Evolutionary conservation across 2,797 vertebrate genomes (phyloP), one percentile per base, ranked within the genome.

Genomic region (Anabacerthia variegaticeps): DNA sequence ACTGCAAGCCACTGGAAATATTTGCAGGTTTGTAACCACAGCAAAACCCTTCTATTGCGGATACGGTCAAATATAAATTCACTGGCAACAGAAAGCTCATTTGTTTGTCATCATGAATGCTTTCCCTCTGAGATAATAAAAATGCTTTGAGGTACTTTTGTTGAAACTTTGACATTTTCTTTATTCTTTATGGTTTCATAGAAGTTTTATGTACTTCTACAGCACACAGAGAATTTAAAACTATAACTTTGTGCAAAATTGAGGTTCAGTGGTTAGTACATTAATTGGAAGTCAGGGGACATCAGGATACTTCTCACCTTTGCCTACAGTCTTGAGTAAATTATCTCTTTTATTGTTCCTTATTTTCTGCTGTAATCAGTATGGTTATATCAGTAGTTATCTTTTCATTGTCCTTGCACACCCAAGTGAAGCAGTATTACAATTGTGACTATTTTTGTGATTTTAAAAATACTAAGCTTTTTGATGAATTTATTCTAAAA

Each of bases 21-120:
- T 34, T 80, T 93, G 52, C 54, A 77, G 49, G 22, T 93, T 92
- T 94, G 46, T 62, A 90, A 85, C 54, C 46, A 85, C 75, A 74
- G n/a, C n/a, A 76, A 82, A 96, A 43, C 2, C 13, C n/a, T 88
- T 90, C 67, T 79, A 27, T 94, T 97, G 97, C 66, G 92, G 58
- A 66, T 73, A 76, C 16, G 28, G 41, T 88, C 61, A 92, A 95
- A 93, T 88, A 88, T 49, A 86, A 81, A 91, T 85, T 87, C 55
- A 76, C 18, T 58, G 37, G 46, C 56, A 86, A 77, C 59, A 79
- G 58, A 82, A 85, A 75, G 9, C 39, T 86, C 13, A 20, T 51
- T 92, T 80, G 27, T 69, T 78, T 68, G 88, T 81, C 63, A 85
- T 46, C 32, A 68, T 44, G 66, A 94, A n/a, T 58, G 6, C 75